Percentiles rank a stretch among this genome's conserved stretches.
phyloP scores from a whole-genome alignment of 2,113 vertebrate species.

The Lipophrys pholis region DNA sequence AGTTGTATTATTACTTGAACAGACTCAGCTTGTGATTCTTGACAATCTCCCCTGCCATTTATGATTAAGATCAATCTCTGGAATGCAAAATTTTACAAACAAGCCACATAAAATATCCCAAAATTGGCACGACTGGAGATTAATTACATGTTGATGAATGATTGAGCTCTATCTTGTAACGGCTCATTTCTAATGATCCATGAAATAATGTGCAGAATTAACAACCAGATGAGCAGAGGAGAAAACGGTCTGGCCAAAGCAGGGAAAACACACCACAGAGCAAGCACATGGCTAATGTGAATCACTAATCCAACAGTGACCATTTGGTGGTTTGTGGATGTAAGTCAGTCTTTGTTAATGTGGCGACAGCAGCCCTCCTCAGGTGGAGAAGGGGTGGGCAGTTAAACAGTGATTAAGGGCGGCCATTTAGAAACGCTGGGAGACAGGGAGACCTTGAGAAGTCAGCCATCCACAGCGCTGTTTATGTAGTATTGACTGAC shows the following conservation, averaged over 20 bases:
- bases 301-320: conserved; percentile 42
- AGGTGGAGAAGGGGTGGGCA: conserved; percentile 47
- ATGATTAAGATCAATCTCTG: not conserved
- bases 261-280: not conserved
- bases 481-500: conserved; percentile 74
- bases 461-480: conserved; percentile 69
- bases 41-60: not conserved
- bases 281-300: conserved; percentile 36
- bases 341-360: conserved; percentile 78
- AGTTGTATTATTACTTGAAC: not conserved
- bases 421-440: conserved; percentile 69
- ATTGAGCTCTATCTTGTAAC: not conserved
- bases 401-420: conserved; percentile 83
- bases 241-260: not conserved
- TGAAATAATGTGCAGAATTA: not conserved
- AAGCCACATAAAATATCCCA: not conserved
- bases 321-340: conserved; percentile 47
- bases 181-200: not conserved
- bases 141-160: not conserved
- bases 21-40: not conserved
- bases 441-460: conserved; percentile 80
- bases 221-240: not conserved
- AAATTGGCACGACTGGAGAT: not conserved
- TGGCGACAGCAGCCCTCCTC: conserved; percentile 50
- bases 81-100: not conserved